Base-by-base conservation (phyloP, 2,113 vertebrate species). In the Cyanoramphus novaezelandiae region DNA sequence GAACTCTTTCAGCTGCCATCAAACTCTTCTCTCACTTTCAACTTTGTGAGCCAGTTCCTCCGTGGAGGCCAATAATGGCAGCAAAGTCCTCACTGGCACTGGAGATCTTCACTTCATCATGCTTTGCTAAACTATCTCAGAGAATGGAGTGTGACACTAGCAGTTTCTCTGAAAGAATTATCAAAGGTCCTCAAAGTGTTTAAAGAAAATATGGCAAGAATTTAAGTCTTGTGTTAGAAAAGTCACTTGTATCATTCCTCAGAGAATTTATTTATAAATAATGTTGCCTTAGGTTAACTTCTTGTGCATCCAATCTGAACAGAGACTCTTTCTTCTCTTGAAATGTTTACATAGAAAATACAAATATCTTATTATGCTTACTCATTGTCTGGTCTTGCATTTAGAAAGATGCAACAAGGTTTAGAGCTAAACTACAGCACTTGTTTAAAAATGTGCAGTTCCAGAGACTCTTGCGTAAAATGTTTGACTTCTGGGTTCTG, bases 151-250 rank as follows among this genome's bases (percentile, higher is more conserved):
- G 62, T 49, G 67, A 86, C 31, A 18, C 85, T 29, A 39, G 47
- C 74, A 47, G 46, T 70, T 86, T 67, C n/a, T 83, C 81, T 35
- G 52, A 95, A 86, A 86, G 55, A 92, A 75, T 90, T 91, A 95
- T 70, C 62, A 52, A 49, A 95, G 92, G 57, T 67, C 69, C 71
- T 82, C 21, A 5, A 88, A 94, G 41, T 50, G 41, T 94, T 95
- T 95, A 88, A 93, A 93, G 90, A 88, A 97, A 95, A 90, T 80
- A 93, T 67, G 88, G 63, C 84, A 95, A 91, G 82, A 95, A 96
- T 95, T 82, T 88, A 70, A 92, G 67, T 17, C 71, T 62, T 88
- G 49, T 92, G 49, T 90, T 94, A 93, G 62, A 94, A 72, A 92
- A 86, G 53, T 89, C 39, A n/a, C 67, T 95, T 95, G 78, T 95